Percentiles rank a stretch among this genome's conserved stretches.
Evolutionary conservation across 2,113 vertebrate genomes (phyloP).

Genomic region (Promerops cafer): DNA sequence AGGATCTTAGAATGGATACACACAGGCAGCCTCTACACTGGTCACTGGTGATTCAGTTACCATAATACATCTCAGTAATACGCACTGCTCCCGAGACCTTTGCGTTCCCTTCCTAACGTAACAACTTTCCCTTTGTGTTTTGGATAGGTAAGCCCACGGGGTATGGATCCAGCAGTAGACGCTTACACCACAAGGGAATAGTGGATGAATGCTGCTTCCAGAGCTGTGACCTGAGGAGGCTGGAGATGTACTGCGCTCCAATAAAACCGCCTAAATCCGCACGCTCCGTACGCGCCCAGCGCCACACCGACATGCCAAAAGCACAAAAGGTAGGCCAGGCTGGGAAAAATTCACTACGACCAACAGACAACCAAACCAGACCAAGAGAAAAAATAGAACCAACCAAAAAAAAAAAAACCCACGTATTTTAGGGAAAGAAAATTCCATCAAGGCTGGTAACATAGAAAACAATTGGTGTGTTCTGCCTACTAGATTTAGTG

Average conservation of each 20-base stretch:
- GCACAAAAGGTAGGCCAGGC: slow-evolving; percentile 81
- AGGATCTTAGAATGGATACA: background rate
- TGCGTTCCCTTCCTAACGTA: background rate
- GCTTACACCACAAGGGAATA: slow-evolving; percentile 88
- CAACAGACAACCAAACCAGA: background rate
- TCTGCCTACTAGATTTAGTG: background rate
- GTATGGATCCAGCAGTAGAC: slow-evolving; percentile 88
- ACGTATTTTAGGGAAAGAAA: background rate
- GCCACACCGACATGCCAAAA: slow-evolving; percentile 92
- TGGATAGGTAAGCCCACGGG: slow-evolving; percentile 89
- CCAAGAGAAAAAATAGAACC: background rate
- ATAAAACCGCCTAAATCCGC: slow-evolving; percentile 87
- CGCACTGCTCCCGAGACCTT: background rate
- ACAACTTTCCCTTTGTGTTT: slow-evolving; percentile 27
- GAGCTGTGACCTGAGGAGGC: slow-evolving; percentile 92
- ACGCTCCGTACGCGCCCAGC: slow-evolving; percentile 89
- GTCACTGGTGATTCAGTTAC: background rate
- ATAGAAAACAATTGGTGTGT: background rate
- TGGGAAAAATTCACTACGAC: background rate
- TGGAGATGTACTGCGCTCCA: slow-evolving; percentile 98
- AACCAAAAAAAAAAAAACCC: too few species aligned
- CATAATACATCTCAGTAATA: background rate
- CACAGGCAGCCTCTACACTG: background rate
- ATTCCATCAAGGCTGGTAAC: background rate
- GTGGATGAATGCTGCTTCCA: slow-evolving; percentile 99